Evolutionary conservation across 1,140 invertebrate genomes (phyloP).

Genomic region (Ceratina japonica): DNA sequence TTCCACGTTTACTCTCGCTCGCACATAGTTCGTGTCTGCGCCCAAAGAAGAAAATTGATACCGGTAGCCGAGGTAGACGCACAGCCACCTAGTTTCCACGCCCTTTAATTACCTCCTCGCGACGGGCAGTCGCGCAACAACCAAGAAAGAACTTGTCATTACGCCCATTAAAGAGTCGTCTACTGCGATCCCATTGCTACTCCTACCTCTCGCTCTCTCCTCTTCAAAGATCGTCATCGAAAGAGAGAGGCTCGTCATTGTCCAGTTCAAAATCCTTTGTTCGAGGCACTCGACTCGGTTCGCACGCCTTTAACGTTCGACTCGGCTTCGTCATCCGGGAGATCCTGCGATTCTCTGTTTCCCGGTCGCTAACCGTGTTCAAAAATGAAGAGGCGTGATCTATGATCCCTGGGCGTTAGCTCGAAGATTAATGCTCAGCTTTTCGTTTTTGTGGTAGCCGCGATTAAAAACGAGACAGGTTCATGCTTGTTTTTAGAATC

Average conservation of each 20-base stretch:
- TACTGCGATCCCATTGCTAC: not conserved
- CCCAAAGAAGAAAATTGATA: constrained; percentile 19
- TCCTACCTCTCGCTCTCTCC: not conserved
- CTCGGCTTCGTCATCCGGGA: constrained; percentile 35
- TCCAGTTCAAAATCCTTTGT: constrained; percentile 53
- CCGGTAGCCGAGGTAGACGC: not conserved
- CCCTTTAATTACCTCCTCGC: constrained; percentile 61
- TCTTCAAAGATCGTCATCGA: constrained; percentile 38
- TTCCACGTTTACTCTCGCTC: too few relatives aligned
- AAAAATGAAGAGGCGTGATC: not conserved
- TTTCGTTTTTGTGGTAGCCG: not conserved
- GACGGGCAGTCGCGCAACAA: constrained; percentile 25
- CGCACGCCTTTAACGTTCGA: constrained; percentile 16
- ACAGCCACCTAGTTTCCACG: constrained; percentile 51
- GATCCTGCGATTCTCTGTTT: constrained; percentile 19
- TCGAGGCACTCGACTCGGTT: constrained; percentile 32
- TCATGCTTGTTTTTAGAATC: not conserved
- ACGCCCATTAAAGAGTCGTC: constrained; percentile 30
- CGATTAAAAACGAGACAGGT: too few relatives aligned
- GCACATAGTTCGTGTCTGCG: constrained; percentile 35
- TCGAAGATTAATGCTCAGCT: not conserved
- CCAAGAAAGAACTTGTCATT: constrained; percentile 53
- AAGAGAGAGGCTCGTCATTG: constrained; percentile 41
- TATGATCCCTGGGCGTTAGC: not conserved
- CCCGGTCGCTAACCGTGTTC: not conserved